phyloP scores from a whole-genome alignment of 2,113 vertebrate genomes.

The Semnopithecus entellus region DNA sequence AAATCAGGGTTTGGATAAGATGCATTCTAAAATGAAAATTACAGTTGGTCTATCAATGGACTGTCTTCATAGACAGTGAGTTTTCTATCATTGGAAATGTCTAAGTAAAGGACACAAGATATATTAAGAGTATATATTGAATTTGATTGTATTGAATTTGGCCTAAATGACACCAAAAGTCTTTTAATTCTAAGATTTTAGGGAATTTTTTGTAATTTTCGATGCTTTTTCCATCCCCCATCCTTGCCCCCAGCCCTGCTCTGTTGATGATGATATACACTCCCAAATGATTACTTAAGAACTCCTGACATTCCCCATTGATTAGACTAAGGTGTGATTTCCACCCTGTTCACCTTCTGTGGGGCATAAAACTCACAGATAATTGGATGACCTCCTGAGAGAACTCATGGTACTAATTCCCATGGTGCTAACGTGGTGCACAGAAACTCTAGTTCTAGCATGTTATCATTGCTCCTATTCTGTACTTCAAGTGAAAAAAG shows the following conservation, averaged over 20 bases:
- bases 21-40: background rate
- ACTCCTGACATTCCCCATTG: background rate
- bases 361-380: background rate
- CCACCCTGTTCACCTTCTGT: background rate
- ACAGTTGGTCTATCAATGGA: background rate
- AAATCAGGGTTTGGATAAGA: background rate
- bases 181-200: constrained; percentile 12
- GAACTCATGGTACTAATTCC: background rate
- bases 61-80: background rate
- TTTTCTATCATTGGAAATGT: background rate
- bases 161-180: background rate
- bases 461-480: background rate
- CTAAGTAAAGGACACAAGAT: background rate
- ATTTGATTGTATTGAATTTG: background rate
- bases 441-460: background rate
- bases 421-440: background rate
- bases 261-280: background rate
- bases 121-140: background rate
- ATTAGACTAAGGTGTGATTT: background rate
- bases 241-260: background rate
- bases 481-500: background rate
- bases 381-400: background rate
- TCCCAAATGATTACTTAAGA: background rate
- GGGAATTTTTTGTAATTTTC: background rate
- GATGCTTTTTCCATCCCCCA: background rate